Evolutionary conservation across 53 echinoderm and acorn worm genomes (phyloP).

Genomic region (Holothuria leucospilota): DNA sequence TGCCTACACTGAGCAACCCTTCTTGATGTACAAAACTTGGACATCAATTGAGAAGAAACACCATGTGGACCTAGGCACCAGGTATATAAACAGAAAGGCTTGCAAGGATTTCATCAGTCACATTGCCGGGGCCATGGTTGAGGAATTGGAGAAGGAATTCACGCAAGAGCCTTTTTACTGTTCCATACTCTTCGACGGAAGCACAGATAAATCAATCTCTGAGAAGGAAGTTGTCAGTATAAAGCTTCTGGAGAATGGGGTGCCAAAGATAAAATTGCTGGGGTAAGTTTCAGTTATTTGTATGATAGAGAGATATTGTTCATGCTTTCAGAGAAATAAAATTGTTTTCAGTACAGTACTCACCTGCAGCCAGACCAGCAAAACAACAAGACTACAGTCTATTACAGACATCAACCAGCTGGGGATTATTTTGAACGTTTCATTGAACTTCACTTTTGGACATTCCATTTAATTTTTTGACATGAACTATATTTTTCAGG

Average conservation of each 20-base stretch:
- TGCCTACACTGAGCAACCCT: conserved; percentile 51
- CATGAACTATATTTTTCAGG: conserved; percentile 39
- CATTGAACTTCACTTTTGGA: no score
- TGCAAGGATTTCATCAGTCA: conserved; percentile 55
- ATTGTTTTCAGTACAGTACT: no score
- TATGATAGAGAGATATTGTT: no score
- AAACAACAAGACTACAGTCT: no score
- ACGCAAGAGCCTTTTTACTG: conserved; percentile 66
- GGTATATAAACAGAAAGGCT: conserved; percentile 53
- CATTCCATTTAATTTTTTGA: background rate
- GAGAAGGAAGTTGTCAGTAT: conserved; percentile 69
- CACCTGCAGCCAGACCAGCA: no score
- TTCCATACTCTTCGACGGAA: conserved; percentile 61
- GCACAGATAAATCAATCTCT: conserved; percentile 64
- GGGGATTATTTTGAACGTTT: no score
- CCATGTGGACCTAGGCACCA: conserved; percentile 45
- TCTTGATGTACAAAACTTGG: conserved; percentile 34
- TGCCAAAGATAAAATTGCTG: conserved; percentile 65
- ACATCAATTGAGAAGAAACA: conserved; percentile 54
- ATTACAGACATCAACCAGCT: no score
- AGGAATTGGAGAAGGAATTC: conserved; percentile 51
- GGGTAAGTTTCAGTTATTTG: conserved; percentile 34
- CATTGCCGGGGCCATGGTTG: conserved; percentile 52
- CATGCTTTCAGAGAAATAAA: no score
- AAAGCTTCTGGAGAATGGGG: conserved; percentile 49